Evolutionary conservation across 2,797 vertebrate genomes (phyloP).

Genomic region (Enteromius fasciolatus): DNA sequence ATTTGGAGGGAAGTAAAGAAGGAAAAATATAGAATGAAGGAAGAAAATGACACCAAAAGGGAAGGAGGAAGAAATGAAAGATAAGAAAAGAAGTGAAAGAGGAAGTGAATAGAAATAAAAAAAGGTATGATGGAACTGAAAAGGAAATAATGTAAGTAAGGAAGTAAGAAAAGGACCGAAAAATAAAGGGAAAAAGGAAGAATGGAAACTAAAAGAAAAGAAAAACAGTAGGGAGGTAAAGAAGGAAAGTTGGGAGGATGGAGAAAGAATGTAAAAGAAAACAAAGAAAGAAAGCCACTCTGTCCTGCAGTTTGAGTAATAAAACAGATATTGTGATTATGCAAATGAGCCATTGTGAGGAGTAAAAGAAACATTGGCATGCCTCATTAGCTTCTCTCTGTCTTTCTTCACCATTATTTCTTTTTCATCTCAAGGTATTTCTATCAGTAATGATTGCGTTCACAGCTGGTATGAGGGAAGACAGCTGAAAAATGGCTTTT

Average conservation of each 20-base stretch:
- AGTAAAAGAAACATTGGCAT: conserved; percentile 30
- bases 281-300: neutral
- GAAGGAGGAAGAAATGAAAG: neutral
- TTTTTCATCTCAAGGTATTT: conserved; percentile 54
- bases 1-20: neutral
- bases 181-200: neutral
- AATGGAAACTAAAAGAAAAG: neutral
- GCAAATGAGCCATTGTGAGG: conserved; percentile 36
- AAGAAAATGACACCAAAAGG: neutral
- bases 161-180: neutral
- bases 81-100: neutral
- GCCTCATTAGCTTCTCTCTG: conserved; percentile 41
- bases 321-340: conserved; percentile 28
- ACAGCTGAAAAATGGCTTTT: conserved; percentile 60
- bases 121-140: no score
- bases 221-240: neutral
- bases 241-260: neutral
- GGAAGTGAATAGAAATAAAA: neutral
- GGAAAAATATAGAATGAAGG: neutral
- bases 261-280: neutral
- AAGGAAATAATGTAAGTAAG: no score
- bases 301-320: conserved; percentile 9
- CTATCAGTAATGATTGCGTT: conserved; percentile 46
- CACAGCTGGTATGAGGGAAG: conserved; percentile 46
- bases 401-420: neutral